phyloP scores from a whole-genome alignment of 1,140 invertebrate genomes.

The Diploscapter pachys region DNA sequence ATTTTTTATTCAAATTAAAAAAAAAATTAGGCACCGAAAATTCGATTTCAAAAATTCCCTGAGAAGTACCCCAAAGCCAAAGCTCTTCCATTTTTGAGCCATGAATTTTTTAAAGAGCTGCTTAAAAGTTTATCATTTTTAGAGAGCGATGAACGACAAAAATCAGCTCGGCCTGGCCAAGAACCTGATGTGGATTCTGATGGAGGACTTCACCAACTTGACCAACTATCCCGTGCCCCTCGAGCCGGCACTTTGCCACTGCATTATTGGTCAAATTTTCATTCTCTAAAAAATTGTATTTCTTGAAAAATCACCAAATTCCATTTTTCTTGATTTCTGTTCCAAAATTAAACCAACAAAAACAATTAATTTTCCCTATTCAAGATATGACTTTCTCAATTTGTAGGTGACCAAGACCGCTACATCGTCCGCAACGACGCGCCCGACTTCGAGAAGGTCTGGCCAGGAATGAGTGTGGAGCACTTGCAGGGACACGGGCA shows the following conservation, averaged over 20 bases:
- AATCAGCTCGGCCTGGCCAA: slow-evolving; percentile 11
- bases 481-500: slow-evolving; percentile 23
- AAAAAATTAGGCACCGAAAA: background rate
- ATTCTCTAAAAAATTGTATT: no score
- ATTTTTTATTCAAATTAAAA: background rate
- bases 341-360: no score
- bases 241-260: slow-evolving; percentile 79
- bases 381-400: no score
- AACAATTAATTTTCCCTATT: no score
- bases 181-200: slow-evolving; percentile 84
- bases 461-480: slow-evolving; percentile 61
- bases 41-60: slow-evolving; percentile 7
- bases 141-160: slow-evolving; percentile 4
- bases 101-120: background rate
- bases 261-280: slow-evolving; percentile 66
- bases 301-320: no score
- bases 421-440: slow-evolving; percentile 80
- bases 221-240: slow-evolving; percentile 79
- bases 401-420: slow-evolving; percentile 73
- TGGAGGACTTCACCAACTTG: slow-evolving; percentile 97
- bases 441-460: slow-evolving; percentile 36
- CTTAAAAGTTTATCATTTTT: background rate
- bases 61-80: background rate
- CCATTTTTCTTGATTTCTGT: no score
- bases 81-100: background rate